A percentile compares a stretch with the other conserved stretches of the same genome.
Conservation (phyloP, 92 coral and sea anemone species). For the Ricordea florida region DNA sequence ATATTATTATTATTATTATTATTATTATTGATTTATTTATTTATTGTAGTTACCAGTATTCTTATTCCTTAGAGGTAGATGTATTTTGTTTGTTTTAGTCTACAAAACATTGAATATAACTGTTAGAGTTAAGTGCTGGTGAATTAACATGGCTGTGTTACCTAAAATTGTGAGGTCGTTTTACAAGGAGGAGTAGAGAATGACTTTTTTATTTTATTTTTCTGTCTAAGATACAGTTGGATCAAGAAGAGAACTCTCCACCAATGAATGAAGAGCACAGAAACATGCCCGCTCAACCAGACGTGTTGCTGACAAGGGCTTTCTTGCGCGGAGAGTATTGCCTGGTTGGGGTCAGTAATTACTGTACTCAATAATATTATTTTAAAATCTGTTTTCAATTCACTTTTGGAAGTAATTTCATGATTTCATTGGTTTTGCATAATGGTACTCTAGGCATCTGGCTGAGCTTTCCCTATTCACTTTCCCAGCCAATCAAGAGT, state of each 20-base stretch:
- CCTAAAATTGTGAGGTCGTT: constrained; percentile 62
- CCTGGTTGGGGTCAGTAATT: constrained; percentile 77
- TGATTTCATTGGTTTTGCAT: neutral
- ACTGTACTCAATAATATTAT: neutral
- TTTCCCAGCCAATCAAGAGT: too few relatives aligned
- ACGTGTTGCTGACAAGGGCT: constrained; percentile 72
- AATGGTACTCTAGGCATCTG: too few relatives aligned
- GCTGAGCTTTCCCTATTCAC: too few relatives aligned
- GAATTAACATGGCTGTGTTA: too few relatives aligned
- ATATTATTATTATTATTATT: too few relatives aligned
- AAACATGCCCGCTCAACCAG: constrained; percentile 84
- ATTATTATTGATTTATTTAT: too few relatives aligned
- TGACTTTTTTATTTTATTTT: neutral
- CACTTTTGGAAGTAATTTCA: neutral
- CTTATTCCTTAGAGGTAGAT: too few relatives aligned
- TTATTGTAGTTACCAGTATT: too few relatives aligned
- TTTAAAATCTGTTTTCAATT: neutral
- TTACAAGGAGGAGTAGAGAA: constrained; percentile 44
- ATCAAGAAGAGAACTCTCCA: constrained; percentile 25
- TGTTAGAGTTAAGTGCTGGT: too few relatives aligned
- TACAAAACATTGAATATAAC: too few relatives aligned
- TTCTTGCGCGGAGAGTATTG: constrained; percentile 92
- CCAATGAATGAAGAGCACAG: constrained; percentile 47
- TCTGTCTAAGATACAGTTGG: neutral
- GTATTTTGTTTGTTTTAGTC: too few relatives aligned